Evolutionary conservation across 2,113 vertebrate species (phyloP).

Genomic region (Chascanopsetta lugubris): DNA sequence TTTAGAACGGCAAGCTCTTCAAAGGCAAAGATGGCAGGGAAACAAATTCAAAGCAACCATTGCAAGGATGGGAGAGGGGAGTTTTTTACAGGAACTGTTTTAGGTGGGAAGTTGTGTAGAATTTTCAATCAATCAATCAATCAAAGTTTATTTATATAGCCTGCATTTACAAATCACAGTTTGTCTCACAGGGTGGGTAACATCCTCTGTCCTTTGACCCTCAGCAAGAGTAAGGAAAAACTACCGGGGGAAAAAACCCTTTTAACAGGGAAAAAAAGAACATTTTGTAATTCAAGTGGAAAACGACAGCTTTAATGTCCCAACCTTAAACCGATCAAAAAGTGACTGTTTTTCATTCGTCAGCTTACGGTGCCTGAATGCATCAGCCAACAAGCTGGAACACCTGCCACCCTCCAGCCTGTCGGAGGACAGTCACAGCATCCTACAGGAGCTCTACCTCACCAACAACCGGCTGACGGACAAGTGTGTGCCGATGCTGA

Average conservation of each 20-base stretch:
- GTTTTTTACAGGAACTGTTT: constrained; percentile 8
- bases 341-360: neutral
- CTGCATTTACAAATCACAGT: too few relatives aligned
- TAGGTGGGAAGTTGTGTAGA: neutral
- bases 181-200: too few relatives aligned
- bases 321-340: neutral
- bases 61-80: neutral
- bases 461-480: constrained; percentile 96
- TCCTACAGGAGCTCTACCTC: constrained; percentile 95
- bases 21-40: constrained; percentile 23
- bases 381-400: constrained; percentile 96
- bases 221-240: too few relatives aligned
- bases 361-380: constrained; percentile 93
- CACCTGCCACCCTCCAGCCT: constrained; percentile 90
- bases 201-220: too few relatives aligned
- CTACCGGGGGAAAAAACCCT: too few relatives aligned
- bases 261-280: too few relatives aligned
- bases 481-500: constrained; percentile 94
- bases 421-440: constrained; percentile 92
- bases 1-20: constrained; percentile 17
- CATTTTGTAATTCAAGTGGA: constrained; percentile 35
- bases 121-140: too few relatives aligned
- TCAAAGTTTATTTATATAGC: too few relatives aligned
- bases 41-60: constrained; percentile 2
- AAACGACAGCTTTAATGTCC: too few relatives aligned